These are phyloP conservation scores for Meteorus cinctellus DNA, from an alignment of 2,888 invertebrate species.

Conservation along the genomic window DNA sequence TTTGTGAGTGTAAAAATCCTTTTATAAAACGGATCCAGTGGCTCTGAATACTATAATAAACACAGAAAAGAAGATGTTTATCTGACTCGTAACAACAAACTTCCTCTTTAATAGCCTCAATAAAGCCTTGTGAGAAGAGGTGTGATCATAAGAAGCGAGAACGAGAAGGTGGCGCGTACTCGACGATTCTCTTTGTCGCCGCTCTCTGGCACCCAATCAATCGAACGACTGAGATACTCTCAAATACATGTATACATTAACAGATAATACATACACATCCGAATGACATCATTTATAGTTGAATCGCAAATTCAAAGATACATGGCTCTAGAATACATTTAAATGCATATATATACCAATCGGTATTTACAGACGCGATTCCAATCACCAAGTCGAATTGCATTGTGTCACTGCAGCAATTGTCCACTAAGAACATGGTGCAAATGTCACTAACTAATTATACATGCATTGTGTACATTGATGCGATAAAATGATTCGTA, in stretches of 20 bases:
- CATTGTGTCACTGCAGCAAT: constrained; percentile 26
- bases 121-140: neutral
- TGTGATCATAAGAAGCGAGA: neutral
- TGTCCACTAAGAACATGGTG: constrained; percentile 34
- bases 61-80: too few relatives aligned
- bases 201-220: constrained; percentile 46
- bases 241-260: neutral
- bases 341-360: neutral
- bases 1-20: too few relatives aligned
- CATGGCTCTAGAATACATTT: neutral
- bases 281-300: constrained; percentile 24
- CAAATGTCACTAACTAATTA: constrained; percentile 54
- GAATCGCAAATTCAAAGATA: neutral
- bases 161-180: constrained; percentile 24
- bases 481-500: constrained; percentile 48
- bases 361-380: constrained; percentile 23
- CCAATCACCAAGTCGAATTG: constrained; percentile 11
- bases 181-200: constrained; percentile 34
- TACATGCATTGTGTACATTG: constrained; percentile 38
- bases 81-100: too few relatives aligned
- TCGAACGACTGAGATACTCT: constrained; percentile 47
- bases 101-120: too few relatives aligned
- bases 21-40: too few relatives aligned
- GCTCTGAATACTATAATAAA: too few relatives aligned
- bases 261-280: constrained; percentile 26